Evolutionary conservation across 2,113 vertebrate genomes (phyloP).

Genomic region (Mionectes macconnelli): DNA sequence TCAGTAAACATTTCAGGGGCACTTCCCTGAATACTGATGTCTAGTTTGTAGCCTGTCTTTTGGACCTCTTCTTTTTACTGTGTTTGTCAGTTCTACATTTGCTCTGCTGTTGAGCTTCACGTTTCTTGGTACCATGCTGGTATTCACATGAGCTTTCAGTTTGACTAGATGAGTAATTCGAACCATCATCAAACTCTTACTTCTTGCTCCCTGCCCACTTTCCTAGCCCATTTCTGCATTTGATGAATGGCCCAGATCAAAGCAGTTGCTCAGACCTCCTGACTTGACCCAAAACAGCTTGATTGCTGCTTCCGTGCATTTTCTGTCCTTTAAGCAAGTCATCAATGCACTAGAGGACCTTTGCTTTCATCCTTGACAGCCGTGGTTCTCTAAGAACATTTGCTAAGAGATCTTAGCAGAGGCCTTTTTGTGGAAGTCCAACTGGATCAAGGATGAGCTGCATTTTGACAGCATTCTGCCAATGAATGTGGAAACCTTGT

Average conservation of each 20-base stretch:
- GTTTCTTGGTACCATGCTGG: not conserved
- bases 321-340: not conserved
- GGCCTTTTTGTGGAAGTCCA: not conserved
- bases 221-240: not conserved
- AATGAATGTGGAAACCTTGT: not conserved
- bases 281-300: not conserved
- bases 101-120: not conserved
- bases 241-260: not conserved
- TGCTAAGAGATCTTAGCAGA: not conserved
- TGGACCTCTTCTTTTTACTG: not conserved
- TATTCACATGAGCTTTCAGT: not conserved
- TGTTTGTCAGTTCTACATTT: not conserved
- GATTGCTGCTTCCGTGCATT: not conserved
- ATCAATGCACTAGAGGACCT: not conserved
- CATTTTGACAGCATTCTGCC: not conserved
- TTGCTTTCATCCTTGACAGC: not conserved
- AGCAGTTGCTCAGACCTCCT: not conserved
- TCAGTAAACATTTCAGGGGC: not conserved
- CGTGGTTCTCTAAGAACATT: not conserved
- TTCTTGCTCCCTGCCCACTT: not conserved
- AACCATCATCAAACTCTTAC: not conserved
- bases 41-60: not conserved
- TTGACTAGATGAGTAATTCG: not conserved
- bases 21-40: not conserved
- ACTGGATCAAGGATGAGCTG: not conserved